Evolutionary conservation across 2,113 vertebrate genomes (phyloP).

Genomic region (Chamaetylas fuelleborni): DNA sequence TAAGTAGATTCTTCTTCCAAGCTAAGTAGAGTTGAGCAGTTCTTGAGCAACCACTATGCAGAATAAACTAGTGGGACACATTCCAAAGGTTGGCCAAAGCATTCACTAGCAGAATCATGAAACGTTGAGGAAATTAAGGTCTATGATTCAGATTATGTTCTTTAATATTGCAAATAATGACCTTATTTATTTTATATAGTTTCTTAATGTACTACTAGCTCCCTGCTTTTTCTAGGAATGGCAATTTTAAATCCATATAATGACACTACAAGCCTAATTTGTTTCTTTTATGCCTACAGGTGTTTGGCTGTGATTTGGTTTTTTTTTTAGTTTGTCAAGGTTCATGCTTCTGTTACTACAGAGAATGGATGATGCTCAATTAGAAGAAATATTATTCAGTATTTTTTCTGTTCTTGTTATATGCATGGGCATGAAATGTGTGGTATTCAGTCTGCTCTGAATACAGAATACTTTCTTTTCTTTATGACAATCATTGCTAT

Average conservation of each 20-base stretch:
- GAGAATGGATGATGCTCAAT: background rate
- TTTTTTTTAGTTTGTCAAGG: background rate
- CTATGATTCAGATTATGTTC: background rate
- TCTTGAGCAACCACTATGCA: background rate
- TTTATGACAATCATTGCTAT: background rate
- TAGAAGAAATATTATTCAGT: background rate
- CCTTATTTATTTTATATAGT: background rate
- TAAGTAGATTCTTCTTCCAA: background rate
- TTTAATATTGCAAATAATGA: background rate
- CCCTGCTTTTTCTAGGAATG: background rate
- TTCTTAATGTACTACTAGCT: background rate
- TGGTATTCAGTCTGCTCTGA: background rate
- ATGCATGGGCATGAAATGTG: background rate
- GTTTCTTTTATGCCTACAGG: background rate
- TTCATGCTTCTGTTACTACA: background rate
- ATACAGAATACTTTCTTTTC: background rate
- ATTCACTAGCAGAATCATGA: background rate
- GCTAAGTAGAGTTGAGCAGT: background rate
- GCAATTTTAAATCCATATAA: background rate
- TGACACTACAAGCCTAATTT: background rate
- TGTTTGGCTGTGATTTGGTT: background rate
- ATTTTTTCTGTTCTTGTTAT: background rate
- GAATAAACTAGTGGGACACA: background rate
- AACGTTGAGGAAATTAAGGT: background rate
- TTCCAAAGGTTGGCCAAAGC: background rate